phyloP scores from a whole-genome alignment of 2,113 vertebrate species.

The Lophotis ruficrista region DNA sequence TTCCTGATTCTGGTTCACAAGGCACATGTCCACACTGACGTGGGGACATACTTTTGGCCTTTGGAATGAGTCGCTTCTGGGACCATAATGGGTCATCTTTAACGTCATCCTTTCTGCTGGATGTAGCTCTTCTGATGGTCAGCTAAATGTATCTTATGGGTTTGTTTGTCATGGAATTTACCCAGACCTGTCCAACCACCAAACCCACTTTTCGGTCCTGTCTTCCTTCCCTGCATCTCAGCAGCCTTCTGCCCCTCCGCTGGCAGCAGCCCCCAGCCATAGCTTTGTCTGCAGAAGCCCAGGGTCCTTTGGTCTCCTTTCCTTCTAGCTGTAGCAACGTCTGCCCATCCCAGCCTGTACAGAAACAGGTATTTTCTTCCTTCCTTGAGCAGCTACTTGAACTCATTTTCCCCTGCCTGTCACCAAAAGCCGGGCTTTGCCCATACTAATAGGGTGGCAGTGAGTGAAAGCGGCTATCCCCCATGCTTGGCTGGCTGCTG shows the following conservation, averaged over 20 bases:
- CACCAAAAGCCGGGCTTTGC: background rate
- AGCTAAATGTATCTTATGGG: background rate
- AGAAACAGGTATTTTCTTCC: background rate
- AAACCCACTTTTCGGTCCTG: background rate
- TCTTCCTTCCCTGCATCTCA: background rate
- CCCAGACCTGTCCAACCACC: background rate
- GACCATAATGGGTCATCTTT: background rate
- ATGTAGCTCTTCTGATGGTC: background rate
- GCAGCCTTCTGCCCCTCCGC: background rate
- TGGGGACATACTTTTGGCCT: background rate
- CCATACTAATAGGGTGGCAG: background rate
- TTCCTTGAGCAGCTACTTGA: background rate
- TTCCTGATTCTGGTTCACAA: background rate
- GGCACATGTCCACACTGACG: background rate
- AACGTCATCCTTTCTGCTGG: background rate
- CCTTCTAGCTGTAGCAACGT: background rate
- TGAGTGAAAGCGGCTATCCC: background rate
- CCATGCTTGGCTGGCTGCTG: background rate
- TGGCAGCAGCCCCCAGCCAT: background rate
- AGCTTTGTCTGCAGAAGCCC: background rate
- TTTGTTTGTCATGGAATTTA: background rate
- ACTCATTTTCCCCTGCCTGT: background rate
- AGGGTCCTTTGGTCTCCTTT: background rate
- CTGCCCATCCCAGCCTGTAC: background rate
- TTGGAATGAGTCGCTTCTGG: background rate